Percentiles rank a stretch among this genome's conserved stretches.
Conservation (phyloP, 2,888 invertebrate species). For the Ernsta delagoae region DNA sequence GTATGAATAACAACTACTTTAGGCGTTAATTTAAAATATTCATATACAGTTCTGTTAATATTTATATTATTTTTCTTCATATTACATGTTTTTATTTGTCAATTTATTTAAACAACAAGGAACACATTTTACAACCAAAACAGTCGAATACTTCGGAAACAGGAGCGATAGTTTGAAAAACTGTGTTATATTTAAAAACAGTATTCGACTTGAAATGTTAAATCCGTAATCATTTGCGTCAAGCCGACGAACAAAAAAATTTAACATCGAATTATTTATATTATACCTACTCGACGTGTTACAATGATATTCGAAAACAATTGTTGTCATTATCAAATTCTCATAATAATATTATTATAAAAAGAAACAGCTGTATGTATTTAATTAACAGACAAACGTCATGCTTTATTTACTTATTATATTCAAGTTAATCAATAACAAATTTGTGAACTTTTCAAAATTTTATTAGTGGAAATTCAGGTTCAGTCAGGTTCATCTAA, state of each 20-base stretch:
- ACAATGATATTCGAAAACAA: not conserved
- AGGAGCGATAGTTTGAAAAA: too few species aligned
- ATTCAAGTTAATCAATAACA: not conserved
- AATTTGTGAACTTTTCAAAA: not conserved
- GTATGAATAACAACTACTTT: too few species aligned
- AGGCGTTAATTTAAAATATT: too few species aligned
- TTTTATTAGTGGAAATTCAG: not conserved
- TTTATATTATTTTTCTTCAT: too few species aligned
- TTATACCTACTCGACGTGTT: too few species aligned
- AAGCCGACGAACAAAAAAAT: not conserved
- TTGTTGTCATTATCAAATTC: not conserved
- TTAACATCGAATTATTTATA: constrained; percentile 18
- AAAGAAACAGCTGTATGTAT: constrained; percentile 26
- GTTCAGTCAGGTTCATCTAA: not conserved
- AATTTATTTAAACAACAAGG: too few species aligned
- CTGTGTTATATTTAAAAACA: too few species aligned
- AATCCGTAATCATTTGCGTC: constrained; percentile 2
- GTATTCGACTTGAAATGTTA: too few species aligned
- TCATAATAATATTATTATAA: constrained; percentile 17
- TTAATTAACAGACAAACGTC: constrained; percentile 3
- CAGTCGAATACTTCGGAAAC: too few species aligned
- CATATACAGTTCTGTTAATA: too few species aligned
- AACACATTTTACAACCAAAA: too few species aligned
- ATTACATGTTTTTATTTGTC: too few species aligned
- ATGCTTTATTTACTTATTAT: not conserved